Evolutionary conservation across 2,113 vertebrate genomes (phyloP), one percentile per base, ranked within the genome.

Genomic region (Trogon surrucura): DNA sequence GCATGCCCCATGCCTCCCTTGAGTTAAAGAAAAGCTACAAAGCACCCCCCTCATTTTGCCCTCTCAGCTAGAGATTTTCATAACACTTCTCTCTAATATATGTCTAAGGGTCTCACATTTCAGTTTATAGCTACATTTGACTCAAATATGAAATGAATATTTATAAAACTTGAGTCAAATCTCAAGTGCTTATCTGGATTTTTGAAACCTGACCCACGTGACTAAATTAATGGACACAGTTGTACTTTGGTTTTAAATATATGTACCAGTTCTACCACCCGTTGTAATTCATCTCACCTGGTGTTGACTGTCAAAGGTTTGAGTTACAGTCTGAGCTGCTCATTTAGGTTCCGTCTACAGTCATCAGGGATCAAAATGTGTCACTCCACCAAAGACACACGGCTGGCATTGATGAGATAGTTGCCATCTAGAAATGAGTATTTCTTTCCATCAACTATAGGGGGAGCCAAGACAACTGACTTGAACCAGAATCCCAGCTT

Each of bases 151-250:
- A 95, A 95, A 88, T 85, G n/a, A 69, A 34, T 95, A 86, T 78
- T 93, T 84, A 50, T 67, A 92, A 89, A 95, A 72, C 80, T 66
- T 48, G 51, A 89, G n/a, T 91, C 47, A 93, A 93, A 81, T 93
- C 72, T 92, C 51, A 61, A 60, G 69, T 79, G 56, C 94, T 92
- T 95, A 95, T 96, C 85, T 90, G 69, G 58, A 60, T 78, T 77
- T 85, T 91, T 96, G 82, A 94, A 94, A 88, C 69, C 56, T 88
- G 47, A 91, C 47, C 22, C 56, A 27, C 2, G 3, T 83, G 60
- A 54, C 54, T 89, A 50, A 77, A 73, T 80, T 85, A 60, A 75
- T 41, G 56, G 88, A n/a, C 71, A 88, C 23, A 13, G 51, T 73
- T 74, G 62, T 71, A 67, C 36, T 90, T 91, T 61, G 67, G 17